Evolutionary conservation across 1,140 invertebrate genomes (phyloP), one percentile per base, ranked within the genome.

Genomic region (Panagrolaimus sp.): DNA sequence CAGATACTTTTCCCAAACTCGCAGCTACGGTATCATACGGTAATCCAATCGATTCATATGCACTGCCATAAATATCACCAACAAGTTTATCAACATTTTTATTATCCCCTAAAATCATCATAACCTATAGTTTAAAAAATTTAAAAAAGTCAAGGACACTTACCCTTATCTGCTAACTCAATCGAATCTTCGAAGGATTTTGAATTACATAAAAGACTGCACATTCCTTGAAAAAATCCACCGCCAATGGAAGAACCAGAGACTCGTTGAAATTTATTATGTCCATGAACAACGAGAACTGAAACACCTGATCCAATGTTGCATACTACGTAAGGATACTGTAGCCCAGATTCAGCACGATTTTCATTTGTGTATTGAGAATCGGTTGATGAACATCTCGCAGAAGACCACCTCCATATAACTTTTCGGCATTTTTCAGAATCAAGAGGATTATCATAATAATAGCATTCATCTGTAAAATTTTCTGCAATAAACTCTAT

Each of bases 261-360:
- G 79, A 98, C 91, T 78, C 96, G 88, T 84, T 90, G 91, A 84
- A 91, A 98, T 79, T 93, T 89, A 70, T 90, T 89, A 48, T 91
- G 90, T n/a, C 91, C 92, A 81, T 91, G 89, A 3, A 98, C 96
- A 21, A 91, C 89, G 63, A 98, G 84, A 77, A 98, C 91, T 81
- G 93, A 96, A 0, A 98, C 95, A 45, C 96, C 95, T 44, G 93
- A 96, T 28, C 96, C 96, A 80, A 98, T 91, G 86, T 98, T 98
- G 0, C 98, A 94, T 76, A 97, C 87, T 77, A 98, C 86, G 84
- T 97, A 98, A 1, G 96, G 96, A 87, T 96, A 98, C 0, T 94
- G 93, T 78, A 91, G 87, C 0, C 90, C 91, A 0, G 63, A 32
- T 55, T 68, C 69, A 21, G 48, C 58, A n/a, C 93, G 91, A 38